Evolutionary conservation across 1,140 invertebrate species (phyloP).

Genomic region (Brachystomella parvula): DNA sequence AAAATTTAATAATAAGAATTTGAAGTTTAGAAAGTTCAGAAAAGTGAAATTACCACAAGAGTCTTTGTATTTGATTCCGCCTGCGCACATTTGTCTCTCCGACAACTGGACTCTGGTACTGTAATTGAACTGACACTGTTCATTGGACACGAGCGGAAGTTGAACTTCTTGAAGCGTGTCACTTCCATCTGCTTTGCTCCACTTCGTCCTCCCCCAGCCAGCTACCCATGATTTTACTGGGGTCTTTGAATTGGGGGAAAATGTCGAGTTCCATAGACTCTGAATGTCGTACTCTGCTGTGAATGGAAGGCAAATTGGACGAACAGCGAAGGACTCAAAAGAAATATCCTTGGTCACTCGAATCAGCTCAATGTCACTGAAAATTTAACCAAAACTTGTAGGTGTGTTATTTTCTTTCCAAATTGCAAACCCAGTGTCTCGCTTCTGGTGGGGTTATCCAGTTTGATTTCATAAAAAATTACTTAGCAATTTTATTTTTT

Average conservation of each 20-base stretch:
- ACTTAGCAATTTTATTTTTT: neutral
- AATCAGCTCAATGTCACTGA: slow-evolving; percentile 31
- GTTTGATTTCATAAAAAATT: neutral
- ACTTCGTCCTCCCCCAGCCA: slow-evolving; percentile 29
- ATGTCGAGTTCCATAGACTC: neutral
- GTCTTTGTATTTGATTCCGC: slow-evolving; percentile 24
- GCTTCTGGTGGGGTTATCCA: too few relatives aligned
- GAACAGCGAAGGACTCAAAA: slow-evolving; percentile 24
- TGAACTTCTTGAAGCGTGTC: slow-evolving; percentile 23
- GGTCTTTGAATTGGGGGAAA: neutral
- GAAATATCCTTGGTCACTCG: slow-evolving; percentile 29
- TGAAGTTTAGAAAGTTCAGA: neutral
- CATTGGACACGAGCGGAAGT: slow-evolving; percentile 27
- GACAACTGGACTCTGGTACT: slow-evolving; percentile 17
- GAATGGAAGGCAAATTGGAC: slow-evolving; percentile 31
- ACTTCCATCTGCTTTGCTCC: slow-evolving; percentile 29
- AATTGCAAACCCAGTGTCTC: too few relatives aligned
- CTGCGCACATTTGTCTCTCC: slow-evolving; percentile 32
- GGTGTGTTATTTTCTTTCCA: neutral
- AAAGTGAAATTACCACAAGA: slow-evolving; percentile 17
- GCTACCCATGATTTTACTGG: neutral
- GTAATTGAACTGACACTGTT: slow-evolving; percentile 31
- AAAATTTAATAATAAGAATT: neutral
- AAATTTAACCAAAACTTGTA: neutral
- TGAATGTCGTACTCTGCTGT: neutral